These are phyloP conservation scores for Xerus rutilus DNA, from an alignment of 2,797 vertebrate genomes.

Conservation along the genomic window DNA sequence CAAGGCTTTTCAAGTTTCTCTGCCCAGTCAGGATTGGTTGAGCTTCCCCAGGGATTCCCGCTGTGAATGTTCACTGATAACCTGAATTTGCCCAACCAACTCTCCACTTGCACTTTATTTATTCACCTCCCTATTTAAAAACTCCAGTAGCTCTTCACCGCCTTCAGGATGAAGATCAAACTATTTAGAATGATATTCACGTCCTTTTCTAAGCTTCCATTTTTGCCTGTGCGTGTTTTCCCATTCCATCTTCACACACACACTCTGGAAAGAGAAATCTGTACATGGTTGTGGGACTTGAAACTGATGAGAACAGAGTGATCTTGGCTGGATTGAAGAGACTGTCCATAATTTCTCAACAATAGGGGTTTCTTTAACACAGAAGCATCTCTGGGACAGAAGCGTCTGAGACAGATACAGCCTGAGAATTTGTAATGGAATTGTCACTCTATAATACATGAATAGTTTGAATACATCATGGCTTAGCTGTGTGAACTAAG, in stretches of 20 bases:
- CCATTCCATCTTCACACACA: neutral
- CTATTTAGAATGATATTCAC: neutral
- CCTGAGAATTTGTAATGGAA: constrained; percentile 18
- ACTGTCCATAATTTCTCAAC: neutral
- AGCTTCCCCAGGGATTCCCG: constrained; percentile 56
- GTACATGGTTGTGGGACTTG: neutral
- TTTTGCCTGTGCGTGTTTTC: neutral
- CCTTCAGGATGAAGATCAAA: constrained; percentile 30
- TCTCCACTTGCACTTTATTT: constrained; percentile 38
- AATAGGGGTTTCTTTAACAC: constrained; percentile 1
- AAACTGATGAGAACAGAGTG: neutral
- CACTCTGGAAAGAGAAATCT: neutral
- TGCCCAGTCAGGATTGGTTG: constrained; percentile 57
- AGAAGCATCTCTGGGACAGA: neutral
- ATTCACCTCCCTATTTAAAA: constrained; percentile 43
- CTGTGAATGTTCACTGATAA: constrained; percentile 70
- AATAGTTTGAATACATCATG: constrained; percentile 52
- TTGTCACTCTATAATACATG: neutral
- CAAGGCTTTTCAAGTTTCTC: constrained; percentile 62
- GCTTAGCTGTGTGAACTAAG: neutral
- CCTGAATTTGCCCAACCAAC: constrained; percentile 63
- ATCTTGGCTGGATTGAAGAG: neutral
- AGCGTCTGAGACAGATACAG: neutral
- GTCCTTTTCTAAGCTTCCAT: neutral
- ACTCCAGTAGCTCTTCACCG: neutral